Base-by-base conservation (phyloP, 37 sponge, comb jelly and placozoan genomes). In the Spongia lamella region DNA sequence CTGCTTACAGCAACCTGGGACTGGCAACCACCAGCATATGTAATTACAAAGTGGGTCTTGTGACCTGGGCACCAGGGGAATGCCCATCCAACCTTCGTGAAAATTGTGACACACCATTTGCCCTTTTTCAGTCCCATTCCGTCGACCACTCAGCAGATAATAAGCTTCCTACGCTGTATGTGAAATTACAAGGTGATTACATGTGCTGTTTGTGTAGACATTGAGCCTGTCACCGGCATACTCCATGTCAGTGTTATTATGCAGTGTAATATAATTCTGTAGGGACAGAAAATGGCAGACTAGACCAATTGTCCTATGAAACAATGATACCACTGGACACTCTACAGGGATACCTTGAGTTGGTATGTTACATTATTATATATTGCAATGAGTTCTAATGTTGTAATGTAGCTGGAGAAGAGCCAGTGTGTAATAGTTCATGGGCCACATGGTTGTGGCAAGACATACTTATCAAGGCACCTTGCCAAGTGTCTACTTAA, bases 361-460 rank as follows among this genome's bases (percentile, higher is more conserved):
- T 6, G 17, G 64, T 63, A 16, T 21, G 64, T 63, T 29, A 40
- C 66, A 5, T n/a, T 43, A 24, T 4, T 13, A 11, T 19, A 21
- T 38, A 27, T 31, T 62, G 32, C 4, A 31, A 19, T 35, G 19
- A 3, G 20, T 32, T 73, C 43, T 53, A 24, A 14, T 66, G 21
- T 26, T 16, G 22, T 27, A 25, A 22, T 32, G 7, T 57, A 87
- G 88, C n/a, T 87, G 17, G 53, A 76, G 7, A 36, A 32, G 38
- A 39, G 81, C 58, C 80, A 90, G 66, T 66, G 53, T 63, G 76
- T 90, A 43, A 66, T 90, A 30, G 65, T 90, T 5, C 81, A 84
- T 53, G 86, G 90, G 3, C 72, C 90, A 33, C 79, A 69, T 22
- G 90, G 90, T 3, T 66, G 79, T 77, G 90, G 86, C 29, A 90